phyloP scores from a whole-genome alignment of 1,140 invertebrate genomes.

The Pseudomyrmex pallidus region DNA sequence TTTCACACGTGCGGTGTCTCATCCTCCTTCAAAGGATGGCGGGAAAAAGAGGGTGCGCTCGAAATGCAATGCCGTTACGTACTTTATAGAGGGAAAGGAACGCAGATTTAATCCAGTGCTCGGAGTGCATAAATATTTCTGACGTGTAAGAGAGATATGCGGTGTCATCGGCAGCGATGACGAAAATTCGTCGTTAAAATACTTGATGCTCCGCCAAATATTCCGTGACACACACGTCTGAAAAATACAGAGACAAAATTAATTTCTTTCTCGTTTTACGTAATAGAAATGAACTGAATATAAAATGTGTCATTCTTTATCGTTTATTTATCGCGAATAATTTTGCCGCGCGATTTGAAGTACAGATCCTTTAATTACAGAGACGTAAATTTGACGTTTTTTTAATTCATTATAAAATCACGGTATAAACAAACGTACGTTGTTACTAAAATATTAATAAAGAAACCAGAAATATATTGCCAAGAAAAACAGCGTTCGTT shows the following conservation, averaged over 20 bases:
- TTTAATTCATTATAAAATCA: neutral
- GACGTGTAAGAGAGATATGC: neutral
- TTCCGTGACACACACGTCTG: neutral
- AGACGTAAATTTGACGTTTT: neutral
- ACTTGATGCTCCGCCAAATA: neutral
- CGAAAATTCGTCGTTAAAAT: neutral
- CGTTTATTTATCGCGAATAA: neutral
- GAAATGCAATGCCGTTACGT: neutral
- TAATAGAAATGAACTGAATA: neutral
- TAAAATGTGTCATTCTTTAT: neutral
- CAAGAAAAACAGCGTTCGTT: neutral
- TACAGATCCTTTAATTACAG: neutral
- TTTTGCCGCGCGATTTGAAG: neutral
- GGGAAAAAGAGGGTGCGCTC: too few species aligned
- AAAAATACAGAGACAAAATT: neutral
- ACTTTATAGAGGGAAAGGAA: neutral
- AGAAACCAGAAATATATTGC: neutral
- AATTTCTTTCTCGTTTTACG: too few species aligned
- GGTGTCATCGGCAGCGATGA: constrained; percentile 1
- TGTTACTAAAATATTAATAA: neutral
- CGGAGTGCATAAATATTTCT: neutral
- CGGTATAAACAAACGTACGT: neutral
- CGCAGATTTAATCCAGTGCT: neutral
- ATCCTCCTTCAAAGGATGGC: neutral
- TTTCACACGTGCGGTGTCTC: neutral